Evolutionary conservation across 2,113 vertebrate genomes (phyloP).

Genomic region (Prunella himalayana): DNA sequence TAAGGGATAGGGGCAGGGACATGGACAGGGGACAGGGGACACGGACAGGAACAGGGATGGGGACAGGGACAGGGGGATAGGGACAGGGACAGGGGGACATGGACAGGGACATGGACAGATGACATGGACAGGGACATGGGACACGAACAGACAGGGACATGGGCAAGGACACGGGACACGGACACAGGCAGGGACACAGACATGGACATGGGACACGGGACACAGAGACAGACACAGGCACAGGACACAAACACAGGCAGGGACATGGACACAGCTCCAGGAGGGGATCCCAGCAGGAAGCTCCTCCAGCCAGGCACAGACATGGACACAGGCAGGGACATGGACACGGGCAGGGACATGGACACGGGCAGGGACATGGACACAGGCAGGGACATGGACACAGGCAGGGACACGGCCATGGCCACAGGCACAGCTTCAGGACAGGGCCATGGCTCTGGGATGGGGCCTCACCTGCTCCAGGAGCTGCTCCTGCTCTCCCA

Average conservation of each 20-base stretch:
- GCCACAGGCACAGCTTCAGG: background rate
- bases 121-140: too few species aligned
- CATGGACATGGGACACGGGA: background rate
- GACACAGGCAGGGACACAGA: too few species aligned
- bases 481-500: background rate
- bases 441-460: background rate
- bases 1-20: too few species aligned
- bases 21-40: too few species aligned
- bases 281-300: background rate
- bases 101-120: background rate
- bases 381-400: background rate
- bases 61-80: too few species aligned
- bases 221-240: background rate
- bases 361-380: too few species aligned
- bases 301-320: background rate
- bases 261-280: background rate
- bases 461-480: background rate
- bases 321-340: background rate
- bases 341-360: too few species aligned
- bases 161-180: too few species aligned
- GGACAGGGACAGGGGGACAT: too few species aligned
- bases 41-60: too few species aligned
- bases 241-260: background rate
- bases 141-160: too few species aligned
- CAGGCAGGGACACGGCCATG: background rate